These are phyloP conservation scores for Heteromurus nitidus DNA, from an alignment of 2,888 invertebrate species.

Conservation along the genomic window DNA sequence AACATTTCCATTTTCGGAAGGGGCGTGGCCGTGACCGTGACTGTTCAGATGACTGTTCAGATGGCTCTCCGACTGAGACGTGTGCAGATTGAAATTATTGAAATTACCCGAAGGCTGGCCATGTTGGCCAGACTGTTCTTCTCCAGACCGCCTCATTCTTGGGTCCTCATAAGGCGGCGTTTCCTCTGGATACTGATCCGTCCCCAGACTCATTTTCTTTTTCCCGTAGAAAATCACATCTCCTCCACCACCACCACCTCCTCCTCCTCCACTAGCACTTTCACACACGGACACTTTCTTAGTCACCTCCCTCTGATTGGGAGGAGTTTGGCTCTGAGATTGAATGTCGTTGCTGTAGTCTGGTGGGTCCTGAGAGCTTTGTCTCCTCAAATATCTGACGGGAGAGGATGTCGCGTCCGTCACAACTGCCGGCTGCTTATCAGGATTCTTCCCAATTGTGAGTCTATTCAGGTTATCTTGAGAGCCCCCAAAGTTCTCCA, in stretches of 20 bases:
- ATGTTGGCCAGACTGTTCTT: conserved; percentile 38
- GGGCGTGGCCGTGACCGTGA: conserved; percentile 1
- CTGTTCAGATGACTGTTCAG: conserved; percentile 3
- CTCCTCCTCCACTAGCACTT: conserved; percentile 31
- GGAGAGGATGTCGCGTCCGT: conserved; percentile 70
- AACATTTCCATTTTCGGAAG: conserved; percentile 68
- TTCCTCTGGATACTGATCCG: conserved; percentile 61
- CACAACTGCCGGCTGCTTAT: conserved; percentile 81
- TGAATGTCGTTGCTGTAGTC: conserved; percentile 66
- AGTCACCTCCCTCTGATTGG: conserved; percentile 30
- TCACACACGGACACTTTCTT: conserved; percentile 52
- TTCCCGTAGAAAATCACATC: conserved; percentile 70
- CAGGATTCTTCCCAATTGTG: conserved; percentile 85
- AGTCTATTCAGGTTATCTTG: conserved; percentile 89
- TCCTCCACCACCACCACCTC: conserved; percentile 41
- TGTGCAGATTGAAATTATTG: conserved; percentile 52
- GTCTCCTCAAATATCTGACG: conserved; percentile 68
- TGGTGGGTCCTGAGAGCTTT: conserved; percentile 70
- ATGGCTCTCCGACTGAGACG: conserved; percentile 23
- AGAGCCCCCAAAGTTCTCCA: conserved; percentile 94
- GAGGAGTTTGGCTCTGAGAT: conserved; percentile 14
- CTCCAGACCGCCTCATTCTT: conserved; percentile 6
- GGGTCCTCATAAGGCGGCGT: conserved; percentile 47
- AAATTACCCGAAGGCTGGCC: conserved; percentile 65
- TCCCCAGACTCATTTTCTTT: conserved; percentile 69